These are phyloP conservation scores for Iselma pallidipennis DNA, from an alignment of 2,888 invertebrate genomes.

Conservation along the genomic window DNA sequence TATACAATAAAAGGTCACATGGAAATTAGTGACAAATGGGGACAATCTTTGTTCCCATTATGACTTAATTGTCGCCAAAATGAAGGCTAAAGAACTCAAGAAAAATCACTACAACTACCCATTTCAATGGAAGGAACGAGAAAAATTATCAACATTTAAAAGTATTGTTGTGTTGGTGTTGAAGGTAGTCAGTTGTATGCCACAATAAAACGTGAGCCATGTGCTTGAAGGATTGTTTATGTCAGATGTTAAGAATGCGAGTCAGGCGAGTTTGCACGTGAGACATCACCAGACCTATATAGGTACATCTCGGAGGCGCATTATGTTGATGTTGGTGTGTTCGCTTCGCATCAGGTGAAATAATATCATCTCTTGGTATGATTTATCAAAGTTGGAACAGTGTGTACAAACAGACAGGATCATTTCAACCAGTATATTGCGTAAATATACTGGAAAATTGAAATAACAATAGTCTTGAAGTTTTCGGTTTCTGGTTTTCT, in stretches of 20 bases:
- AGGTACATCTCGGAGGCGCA: not conserved
- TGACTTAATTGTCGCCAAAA: not conserved
- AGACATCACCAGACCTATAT: conserved; percentile 12
- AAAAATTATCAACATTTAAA: not conserved
- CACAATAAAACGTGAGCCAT: conserved; percentile 35
- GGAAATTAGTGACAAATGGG: too few relatives aligned
- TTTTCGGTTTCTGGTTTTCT: too few relatives aligned
- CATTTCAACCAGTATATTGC: not conserved
- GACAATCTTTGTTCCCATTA: conserved; percentile 3
- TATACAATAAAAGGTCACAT: too few relatives aligned
- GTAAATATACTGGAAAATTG: not conserved
- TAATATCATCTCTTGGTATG: not conserved
- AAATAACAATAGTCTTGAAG: not conserved
- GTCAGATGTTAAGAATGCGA: conserved; percentile 41
- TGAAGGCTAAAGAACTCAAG: not conserved
- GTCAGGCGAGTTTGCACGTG: conserved; percentile 43
- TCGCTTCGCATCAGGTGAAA: not conserved
- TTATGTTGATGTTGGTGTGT: not conserved
- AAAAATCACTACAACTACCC: not conserved
- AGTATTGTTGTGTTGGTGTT: conserved; percentile 15
- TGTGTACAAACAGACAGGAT: not conserved
- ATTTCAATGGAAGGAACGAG: not conserved
- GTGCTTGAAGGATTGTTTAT: conserved; percentile 33
- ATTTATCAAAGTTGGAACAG: not conserved
- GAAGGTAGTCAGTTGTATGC: conserved; percentile 25